A percentile compares a stretch with the other conserved stretches of the same genome.
phyloP scores from a whole-genome alignment of 2,113 vertebrate species.

The Neolamprologus sp. region DNA sequence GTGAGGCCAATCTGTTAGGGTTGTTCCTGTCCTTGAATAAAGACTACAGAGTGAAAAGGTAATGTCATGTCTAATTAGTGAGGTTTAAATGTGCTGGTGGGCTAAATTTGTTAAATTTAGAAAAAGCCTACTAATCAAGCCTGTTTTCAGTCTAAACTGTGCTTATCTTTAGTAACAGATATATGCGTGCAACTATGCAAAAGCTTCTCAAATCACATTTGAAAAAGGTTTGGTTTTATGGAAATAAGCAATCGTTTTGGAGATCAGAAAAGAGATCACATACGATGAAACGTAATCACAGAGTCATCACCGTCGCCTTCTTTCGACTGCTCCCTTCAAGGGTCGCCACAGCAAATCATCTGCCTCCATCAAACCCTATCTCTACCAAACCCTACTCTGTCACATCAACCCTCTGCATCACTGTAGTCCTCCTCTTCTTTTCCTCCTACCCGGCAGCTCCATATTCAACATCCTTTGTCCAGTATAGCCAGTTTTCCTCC shows the following conservation, averaged over 20 bases:
- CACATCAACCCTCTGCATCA: neutral
- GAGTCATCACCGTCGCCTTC: neutral
- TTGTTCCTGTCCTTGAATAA: neutral
- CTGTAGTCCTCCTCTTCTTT: neutral
- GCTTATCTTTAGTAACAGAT: neutral
- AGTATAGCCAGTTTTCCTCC: neutral
- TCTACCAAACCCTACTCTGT: neutral
- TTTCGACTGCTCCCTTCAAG: neutral
- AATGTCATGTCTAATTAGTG: neutral
- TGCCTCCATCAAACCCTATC: neutral
- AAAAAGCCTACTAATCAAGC: neutral
- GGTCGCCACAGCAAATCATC: neutral
- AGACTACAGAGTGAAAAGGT: neutral
- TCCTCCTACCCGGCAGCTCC: neutral
- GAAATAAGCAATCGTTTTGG: neutral
- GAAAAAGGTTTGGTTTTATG: neutral
- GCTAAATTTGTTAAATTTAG: neutral
- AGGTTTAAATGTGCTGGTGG: neutral
- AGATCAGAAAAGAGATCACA: neutral
- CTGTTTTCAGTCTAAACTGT: neutral
- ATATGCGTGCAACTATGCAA: neutral
- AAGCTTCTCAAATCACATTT: neutral
- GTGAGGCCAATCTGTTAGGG: neutral
- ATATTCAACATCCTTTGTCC: neutral
- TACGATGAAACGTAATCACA: neutral